Evolutionary conservation across 2,888 invertebrate species (phyloP).

Genomic region (Linyphia triangularis): DNA sequence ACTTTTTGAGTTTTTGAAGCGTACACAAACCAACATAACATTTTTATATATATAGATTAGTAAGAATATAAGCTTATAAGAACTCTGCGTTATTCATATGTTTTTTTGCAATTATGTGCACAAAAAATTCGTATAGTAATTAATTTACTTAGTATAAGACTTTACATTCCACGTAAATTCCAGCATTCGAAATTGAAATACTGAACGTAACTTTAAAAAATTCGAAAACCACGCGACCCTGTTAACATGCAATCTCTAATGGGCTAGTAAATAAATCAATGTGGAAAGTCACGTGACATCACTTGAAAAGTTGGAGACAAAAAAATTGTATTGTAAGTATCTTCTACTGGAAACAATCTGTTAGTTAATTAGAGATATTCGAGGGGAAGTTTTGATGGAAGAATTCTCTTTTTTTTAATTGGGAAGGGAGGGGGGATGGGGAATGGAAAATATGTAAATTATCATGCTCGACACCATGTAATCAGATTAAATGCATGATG

Average conservation of each 20-base stretch:
- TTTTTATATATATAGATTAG: no score
- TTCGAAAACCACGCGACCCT: neutral
- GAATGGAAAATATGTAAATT: constrained; percentile 9
- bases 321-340: neutral
- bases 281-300: neutral
- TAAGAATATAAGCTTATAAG: no score
- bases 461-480: neutral
- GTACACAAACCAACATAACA: no score
- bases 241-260: constrained; percentile 7
- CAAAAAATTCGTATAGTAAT: no score
- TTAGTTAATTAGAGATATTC: constrained; percentile 30
- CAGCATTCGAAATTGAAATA: no score
- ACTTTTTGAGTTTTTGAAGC: no score
- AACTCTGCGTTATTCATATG: no score
- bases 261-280: constrained; percentile 19
- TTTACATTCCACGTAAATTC: no score
- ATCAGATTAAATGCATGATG: constrained; percentile 22
- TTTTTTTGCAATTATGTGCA: no score
- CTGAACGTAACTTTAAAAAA: neutral
- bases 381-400: neutral
- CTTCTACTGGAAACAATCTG: constrained; percentile 1
- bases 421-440: constrained; percentile 14
- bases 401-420: neutral
- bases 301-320: neutral
- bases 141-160: no score